Conservation (phyloP, 2,797 vertebrate species). For the Natrix natrix region DNA sequence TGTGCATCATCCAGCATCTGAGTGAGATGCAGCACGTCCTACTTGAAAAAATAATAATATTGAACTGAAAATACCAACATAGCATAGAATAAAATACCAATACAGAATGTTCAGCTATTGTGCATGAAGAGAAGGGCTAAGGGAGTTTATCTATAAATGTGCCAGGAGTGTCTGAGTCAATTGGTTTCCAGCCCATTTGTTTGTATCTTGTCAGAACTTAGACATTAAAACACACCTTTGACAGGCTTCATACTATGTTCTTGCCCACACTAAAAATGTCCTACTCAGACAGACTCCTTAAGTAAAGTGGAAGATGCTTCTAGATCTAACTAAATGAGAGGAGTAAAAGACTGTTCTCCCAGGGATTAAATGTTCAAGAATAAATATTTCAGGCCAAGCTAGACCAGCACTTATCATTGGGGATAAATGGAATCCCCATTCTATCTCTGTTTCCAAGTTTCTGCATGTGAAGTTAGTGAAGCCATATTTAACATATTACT, state of each 20-base stretch:
- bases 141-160: slow-evolving; percentile 8
- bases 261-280: background rate
- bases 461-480: background rate
- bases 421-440: background rate
- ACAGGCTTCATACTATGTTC: slow-evolving; percentile 11
- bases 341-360: background rate
- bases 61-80: background rate
- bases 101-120: background rate
- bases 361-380: background rate
- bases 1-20: background rate
- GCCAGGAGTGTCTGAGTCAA: slow-evolving; percentile 11
- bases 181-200: slow-evolving; percentile 28
- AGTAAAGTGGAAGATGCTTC: background rate
- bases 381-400: background rate
- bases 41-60: background rate
- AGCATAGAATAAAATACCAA: background rate
- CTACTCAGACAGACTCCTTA: slow-evolving; percentile 8
- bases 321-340: background rate
- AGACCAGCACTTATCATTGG: background rate
- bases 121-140: background rate
- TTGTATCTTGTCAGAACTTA: slow-evolving; percentile 25
- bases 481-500: background rate
- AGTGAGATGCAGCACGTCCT: background rate
- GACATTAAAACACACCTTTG: slow-evolving; percentile 6
- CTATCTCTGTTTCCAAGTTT: background rate